These are phyloP conservation scores for Balearica regulorum DNA, from an alignment of 2,797 vertebrate genomes.

Conservation along the genomic window DNA sequence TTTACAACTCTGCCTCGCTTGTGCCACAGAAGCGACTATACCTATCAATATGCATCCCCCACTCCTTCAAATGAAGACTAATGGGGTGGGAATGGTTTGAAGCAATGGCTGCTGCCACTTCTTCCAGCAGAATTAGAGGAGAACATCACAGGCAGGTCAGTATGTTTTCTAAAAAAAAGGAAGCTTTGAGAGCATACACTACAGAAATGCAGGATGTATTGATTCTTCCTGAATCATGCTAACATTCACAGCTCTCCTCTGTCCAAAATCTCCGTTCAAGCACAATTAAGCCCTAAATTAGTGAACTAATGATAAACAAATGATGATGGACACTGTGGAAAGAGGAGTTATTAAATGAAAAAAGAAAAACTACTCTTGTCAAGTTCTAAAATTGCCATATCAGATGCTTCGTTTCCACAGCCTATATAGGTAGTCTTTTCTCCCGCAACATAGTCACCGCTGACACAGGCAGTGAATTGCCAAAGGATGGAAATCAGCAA, in stretches of 20 bases:
- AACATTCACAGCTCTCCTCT: background rate
- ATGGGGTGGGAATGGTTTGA: background rate
- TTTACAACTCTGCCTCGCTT: background rate
- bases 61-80: background rate
- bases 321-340: constrained; percentile 2
- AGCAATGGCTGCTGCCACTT: background rate
- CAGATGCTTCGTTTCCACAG: background rate
- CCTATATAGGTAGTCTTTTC: background rate
- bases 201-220: background rate
- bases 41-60: background rate
- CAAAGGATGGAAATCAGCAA: background rate
- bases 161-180: background rate
- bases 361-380: background rate
- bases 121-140: background rate
- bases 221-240: background rate
- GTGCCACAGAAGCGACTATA: background rate
- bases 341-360: background rate
- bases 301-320: constrained; percentile 2
- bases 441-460: background rate
- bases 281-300: constrained; percentile 27
- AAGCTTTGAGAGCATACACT: background rate
- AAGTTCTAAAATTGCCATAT: background rate
- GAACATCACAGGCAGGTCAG: background rate
- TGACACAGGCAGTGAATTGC: background rate
- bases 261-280: background rate